Evolutionary conservation across 2,888 invertebrate genomes (phyloP).

Genomic region (Gonocerus acuteangulatus): DNA sequence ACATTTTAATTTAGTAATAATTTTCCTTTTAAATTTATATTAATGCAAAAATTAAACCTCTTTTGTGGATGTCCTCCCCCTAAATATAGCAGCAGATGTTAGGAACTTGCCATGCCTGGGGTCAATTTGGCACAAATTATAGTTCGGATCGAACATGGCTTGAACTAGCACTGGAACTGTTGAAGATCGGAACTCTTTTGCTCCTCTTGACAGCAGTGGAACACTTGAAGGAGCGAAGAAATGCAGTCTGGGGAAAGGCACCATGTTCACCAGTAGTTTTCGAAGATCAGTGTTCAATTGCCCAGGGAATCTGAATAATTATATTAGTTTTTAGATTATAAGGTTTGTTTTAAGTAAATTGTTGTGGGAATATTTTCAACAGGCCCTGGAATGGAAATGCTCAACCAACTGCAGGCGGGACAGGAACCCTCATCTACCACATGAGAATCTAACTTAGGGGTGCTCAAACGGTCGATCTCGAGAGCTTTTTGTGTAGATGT

Average conservation of each 20-base stretch:
- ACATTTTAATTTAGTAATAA: too few relatives aligned
- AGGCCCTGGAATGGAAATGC: too few relatives aligned
- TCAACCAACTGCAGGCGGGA: too few relatives aligned
- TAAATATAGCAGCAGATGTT: conserved; percentile 33
- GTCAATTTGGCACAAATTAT: conserved; percentile 29
- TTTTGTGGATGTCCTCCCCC: conserved; percentile 9
- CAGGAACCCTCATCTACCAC: too few relatives aligned
- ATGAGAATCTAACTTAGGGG: too few relatives aligned
- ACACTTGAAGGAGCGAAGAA: conserved; percentile 53
- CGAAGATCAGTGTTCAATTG: conserved; percentile 33
- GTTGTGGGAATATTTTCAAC: too few relatives aligned
- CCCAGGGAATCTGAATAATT: conserved; percentile 39
- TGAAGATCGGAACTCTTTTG: conserved; percentile 18
- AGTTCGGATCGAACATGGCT: conserved; percentile 30
- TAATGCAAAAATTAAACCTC: too few relatives aligned
- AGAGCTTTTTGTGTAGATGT: too few relatives aligned
- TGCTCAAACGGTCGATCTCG: too few relatives aligned
- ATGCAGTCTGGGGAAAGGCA: conserved; percentile 43
- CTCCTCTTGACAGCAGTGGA: conserved; percentile 44
- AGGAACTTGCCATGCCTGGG: conserved; percentile 31
- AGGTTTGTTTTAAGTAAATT: too few relatives aligned
- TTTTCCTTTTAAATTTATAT: too few relatives aligned
- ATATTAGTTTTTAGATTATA: too few relatives aligned
- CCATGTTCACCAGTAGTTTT: conserved; percentile 33
- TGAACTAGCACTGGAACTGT: conserved; percentile 28